Evolutionary conservation across 2,888 invertebrate species (phyloP).

Genomic region (Eupithecia vulgata): DNA sequence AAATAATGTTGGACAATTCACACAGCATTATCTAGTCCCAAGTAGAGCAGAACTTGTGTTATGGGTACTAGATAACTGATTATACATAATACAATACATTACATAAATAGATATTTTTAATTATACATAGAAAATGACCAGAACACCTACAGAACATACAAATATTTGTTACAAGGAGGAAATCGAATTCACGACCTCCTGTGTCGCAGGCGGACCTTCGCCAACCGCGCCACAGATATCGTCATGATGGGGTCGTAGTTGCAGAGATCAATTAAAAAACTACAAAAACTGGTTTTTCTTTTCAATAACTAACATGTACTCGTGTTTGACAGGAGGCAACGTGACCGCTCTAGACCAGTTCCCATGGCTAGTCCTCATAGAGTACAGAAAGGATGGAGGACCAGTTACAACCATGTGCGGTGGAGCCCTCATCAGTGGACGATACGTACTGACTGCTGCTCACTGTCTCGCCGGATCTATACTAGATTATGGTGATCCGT

Average conservation of each 20-base stretch:
- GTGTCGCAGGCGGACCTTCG: too few relatives aligned
- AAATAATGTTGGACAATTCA: too few relatives aligned
- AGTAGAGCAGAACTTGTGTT: too few relatives aligned
- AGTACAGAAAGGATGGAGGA: constrained; percentile 59
- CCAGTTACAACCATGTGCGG: constrained; percentile 71
- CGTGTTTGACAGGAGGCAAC: constrained; percentile 50
- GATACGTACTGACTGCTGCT: constrained; percentile 81
- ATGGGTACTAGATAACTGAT: too few relatives aligned
- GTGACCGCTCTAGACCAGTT: constrained; percentile 77
- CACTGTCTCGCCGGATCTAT: constrained; percentile 53
- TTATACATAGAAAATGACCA: too few relatives aligned
- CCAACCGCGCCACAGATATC: too few relatives aligned
- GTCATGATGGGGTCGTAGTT: background rate
- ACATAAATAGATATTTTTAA: too few relatives aligned
- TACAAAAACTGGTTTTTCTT: background rate
- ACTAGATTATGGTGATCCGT: background rate
- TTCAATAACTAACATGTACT: background rate
- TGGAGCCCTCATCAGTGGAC: constrained; percentile 75
- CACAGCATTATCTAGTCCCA: too few relatives aligned
- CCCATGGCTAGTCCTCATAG: constrained; percentile 81
- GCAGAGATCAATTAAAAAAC: background rate
- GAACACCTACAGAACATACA: too few relatives aligned
- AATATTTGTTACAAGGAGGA: too few relatives aligned
- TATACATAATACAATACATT: too few relatives aligned
- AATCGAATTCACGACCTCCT: too few relatives aligned